A percentile compares a stretch with the other conserved stretches of the same genome.
Conservation (phyloP, 2,797 vertebrate species). For the Neosilurus hyrtlii region DNA sequence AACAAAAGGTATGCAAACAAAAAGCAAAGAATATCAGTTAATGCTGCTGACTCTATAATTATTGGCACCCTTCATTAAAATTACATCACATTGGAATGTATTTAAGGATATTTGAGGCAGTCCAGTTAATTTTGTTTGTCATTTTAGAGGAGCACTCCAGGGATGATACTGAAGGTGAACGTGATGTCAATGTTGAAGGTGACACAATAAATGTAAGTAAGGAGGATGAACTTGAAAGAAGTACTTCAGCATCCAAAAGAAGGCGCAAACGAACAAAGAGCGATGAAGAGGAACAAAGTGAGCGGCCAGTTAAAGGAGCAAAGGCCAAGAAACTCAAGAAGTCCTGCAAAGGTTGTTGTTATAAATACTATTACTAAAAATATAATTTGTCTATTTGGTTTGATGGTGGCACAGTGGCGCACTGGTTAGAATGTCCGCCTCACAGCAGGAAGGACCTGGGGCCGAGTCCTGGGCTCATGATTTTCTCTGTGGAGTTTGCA, state of each 20-base stretch:
- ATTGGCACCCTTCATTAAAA: not conserved
- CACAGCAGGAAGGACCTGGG: too few relatives aligned
- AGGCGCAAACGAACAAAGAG: constrained; percentile 14
- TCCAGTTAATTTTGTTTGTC: not conserved
- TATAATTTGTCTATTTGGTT: too few relatives aligned
- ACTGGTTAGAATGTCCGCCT: too few relatives aligned
- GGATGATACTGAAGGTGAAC: constrained; percentile 12
- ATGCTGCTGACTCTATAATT: not conserved
- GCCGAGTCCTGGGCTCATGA: too few relatives aligned
- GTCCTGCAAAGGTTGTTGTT: not conserved
- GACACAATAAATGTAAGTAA: constrained; percentile 10
- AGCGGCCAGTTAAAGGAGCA: not conserved
- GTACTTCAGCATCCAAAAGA: constrained; percentile 15
- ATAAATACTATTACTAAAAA: not conserved
- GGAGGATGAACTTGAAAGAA: constrained; percentile 24
- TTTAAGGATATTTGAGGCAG: not conserved
- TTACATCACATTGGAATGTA: too few relatives aligned
- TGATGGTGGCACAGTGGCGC: too few relatives aligned
- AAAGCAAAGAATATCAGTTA: not conserved
- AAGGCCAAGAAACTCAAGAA: constrained; percentile 9
- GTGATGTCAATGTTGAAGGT: not conserved
- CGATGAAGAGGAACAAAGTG: not conserved
- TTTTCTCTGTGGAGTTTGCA: too few relatives aligned
- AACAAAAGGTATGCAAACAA: not conserved
- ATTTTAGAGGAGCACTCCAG: constrained; percentile 30